Conservation (phyloP, 2,113 vertebrate genomes). For the Hipposideros armiger region DNA sequence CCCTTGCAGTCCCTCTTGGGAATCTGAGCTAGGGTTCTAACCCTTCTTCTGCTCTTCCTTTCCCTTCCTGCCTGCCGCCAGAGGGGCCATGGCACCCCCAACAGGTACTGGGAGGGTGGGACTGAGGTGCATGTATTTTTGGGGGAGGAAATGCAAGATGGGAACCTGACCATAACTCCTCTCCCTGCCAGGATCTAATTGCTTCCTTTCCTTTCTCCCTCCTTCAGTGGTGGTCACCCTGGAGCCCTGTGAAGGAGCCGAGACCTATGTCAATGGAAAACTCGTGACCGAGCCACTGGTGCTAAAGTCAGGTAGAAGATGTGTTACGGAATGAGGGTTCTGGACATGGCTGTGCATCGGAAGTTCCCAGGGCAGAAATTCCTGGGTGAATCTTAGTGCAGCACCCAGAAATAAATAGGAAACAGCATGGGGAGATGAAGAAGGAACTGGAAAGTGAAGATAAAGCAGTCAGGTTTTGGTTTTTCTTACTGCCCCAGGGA, state of each 20-base stretch:
- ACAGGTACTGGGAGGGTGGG: conserved; percentile 76
- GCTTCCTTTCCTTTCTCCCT: not conserved
- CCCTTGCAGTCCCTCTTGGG: conserved; percentile 22
- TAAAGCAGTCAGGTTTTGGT: not conserved
- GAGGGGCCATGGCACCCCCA: conserved; percentile 75
- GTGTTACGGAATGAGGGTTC: not conserved
- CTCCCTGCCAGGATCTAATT: not conserved
- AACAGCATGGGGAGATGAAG: not conserved
- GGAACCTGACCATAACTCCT: not conserved
- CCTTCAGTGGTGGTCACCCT: conserved; percentile 90
- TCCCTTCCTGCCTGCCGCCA: conserved; percentile 78
- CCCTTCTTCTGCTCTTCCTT: conserved; percentile 73
- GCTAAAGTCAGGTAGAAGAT: conserved; percentile 90
- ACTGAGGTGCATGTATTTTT: conserved; percentile 64
- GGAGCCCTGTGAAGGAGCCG: conserved; percentile 91
- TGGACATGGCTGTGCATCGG: not conserved
- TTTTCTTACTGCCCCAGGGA: not conserved
- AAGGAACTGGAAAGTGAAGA: not conserved
- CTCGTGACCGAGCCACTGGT: conserved; percentile 89
- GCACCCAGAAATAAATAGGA: not conserved
- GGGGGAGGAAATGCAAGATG: not conserved
- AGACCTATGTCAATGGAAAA: conserved; percentile 94
- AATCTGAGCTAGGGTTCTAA: conserved; percentile 67
- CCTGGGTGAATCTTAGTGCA: not conserved
- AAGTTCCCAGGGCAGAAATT: not conserved